phyloP scores from a whole-genome alignment of 2,797 vertebrate species.

The Amniataba percoides region DNA sequence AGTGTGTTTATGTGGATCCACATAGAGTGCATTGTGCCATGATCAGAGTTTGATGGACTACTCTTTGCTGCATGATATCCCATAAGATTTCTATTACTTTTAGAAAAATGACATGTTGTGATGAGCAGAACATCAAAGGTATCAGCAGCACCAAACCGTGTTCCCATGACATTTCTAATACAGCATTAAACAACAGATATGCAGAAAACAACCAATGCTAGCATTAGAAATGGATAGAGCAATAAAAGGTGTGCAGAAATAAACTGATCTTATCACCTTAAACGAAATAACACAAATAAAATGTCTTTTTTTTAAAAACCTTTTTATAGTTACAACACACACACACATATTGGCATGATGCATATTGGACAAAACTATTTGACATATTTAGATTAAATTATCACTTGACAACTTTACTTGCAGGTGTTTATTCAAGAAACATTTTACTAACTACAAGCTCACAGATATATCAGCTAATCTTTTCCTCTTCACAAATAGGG shows the following conservation, averaged over 20 bases:
- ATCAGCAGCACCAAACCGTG: neutral
- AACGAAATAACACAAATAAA: neutral
- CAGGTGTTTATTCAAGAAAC: neutral
- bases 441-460: neutral
- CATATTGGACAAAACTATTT: neutral
- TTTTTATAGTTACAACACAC: neutral
- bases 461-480: neutral
- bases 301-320: neutral
- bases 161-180: neutral
- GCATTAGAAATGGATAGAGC: neutral
- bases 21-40: too few relatives aligned
- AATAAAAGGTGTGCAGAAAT: neutral
- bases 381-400: neutral
- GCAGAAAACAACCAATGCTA: neutral
- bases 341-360: neutral
- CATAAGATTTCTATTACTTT: constrained; percentile 9
- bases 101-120: neutral
- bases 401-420: neutral
- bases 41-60: constrained; percentile 10
- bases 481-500: neutral
- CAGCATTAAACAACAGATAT: neutral
- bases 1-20: neutral
- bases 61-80: neutral
- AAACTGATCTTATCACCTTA: neutral
- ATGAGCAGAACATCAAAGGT: neutral